Base-by-base conservation (phyloP, 2,888 invertebrate genomes). In the Patella ulyssiponensis region DNA sequence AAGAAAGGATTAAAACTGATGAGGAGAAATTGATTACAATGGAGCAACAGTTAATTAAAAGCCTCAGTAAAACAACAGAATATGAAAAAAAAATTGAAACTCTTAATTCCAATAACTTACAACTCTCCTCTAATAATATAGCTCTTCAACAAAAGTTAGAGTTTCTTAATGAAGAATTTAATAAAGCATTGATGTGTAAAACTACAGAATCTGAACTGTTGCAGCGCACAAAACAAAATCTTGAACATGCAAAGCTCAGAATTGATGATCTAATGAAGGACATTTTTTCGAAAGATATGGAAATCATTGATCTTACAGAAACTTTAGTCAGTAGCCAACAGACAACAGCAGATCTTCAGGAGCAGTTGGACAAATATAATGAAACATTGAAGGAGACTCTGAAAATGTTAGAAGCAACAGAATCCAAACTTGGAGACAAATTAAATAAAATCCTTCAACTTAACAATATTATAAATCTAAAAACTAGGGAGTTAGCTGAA, bases 11-110 rank as follows among this genome's bases (percentile, higher is more conserved):
- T 64, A 14, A 73, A 23, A 64, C 11, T 73, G 52, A 70, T 20
- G 64, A 77, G 70, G 54, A 71, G 33, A 69, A 77, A 75, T 11
- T 75, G 44, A 9, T 33, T 64, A 58, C 56, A 33, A 12, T 76
- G 54, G 56, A 12, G 54, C 52, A 53, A 54, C 64, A 77, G 58
- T 73, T 73, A 54, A 44, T 44, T 44, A 9, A 44, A 44, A 12
- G 54, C n/a, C 44, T 56, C n/a, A 73, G 33, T 58, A 51, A 72
- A 20, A 70, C 53, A 53, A 69, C 53, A 56, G 70, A 73, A 73
- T 27, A 64, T n/a, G 5, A 20, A 17, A 51, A 74, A 17, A 64
- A 72, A 7, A 44, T 56, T 15, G 58, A 23, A 20, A 44, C 56
- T 44, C 9, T 33, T 17, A 58, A 54, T 23, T 17, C 56, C n/a